phyloP scores from a whole-genome alignment of 2,113 vertebrate genomes.

The Phainopepla nitens region DNA sequence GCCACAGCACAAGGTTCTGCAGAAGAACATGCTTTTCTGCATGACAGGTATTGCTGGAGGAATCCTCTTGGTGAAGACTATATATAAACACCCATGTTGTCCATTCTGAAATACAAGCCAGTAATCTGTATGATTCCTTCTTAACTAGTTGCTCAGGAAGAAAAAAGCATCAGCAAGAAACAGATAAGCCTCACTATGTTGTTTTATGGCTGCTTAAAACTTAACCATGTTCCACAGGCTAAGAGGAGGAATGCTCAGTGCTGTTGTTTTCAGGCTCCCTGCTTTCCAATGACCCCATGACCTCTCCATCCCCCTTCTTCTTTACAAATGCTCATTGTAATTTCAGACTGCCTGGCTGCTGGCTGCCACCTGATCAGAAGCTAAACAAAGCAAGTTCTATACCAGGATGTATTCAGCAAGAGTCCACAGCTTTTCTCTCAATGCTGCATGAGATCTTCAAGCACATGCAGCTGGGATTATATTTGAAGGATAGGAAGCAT shows the following conservation, averaged over 20 bases:
- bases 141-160: background rate
- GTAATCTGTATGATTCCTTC: background rate
- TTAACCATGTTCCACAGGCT: background rate
- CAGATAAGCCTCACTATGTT: background rate
- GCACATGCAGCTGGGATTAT: accelerated
- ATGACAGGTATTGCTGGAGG: background rate
- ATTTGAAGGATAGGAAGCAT: background rate
- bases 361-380: background rate
- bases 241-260: background rate
- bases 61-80: background rate
- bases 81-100: too few relatives aligned
- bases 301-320: background rate
- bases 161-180: background rate
- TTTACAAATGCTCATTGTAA: background rate
- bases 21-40: background rate
- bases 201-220: background rate
- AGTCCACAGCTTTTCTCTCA: background rate
- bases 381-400: background rate
- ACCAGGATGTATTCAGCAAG: background rate
- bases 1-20: background rate
- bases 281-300: background rate
- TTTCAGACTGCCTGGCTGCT: background rate
- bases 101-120: background rate
- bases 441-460: background rate
- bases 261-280: background rate